Percentiles rank a stretch among this genome's conserved stretches.
Evolutionary conservation across 2,888 invertebrate genomes (phyloP).

Genomic region (Hedya salicella): DNA sequence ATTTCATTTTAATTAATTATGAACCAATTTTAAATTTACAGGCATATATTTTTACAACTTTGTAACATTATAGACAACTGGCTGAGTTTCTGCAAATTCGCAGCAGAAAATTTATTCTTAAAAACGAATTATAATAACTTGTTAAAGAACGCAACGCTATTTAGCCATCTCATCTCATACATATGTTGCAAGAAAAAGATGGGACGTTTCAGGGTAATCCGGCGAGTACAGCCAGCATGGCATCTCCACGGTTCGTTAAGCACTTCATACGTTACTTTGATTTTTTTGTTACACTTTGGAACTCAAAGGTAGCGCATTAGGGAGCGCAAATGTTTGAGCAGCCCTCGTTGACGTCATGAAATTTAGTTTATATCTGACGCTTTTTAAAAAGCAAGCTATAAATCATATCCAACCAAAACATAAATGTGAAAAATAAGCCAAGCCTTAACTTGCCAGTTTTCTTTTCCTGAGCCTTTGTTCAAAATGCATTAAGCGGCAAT

Average conservation of each 20-base stretch:
- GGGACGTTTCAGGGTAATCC: not conserved
- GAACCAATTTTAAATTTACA: no score
- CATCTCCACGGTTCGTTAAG: constrained; percentile 34
- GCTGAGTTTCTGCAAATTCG: no score
- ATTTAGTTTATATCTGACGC: not conserved
- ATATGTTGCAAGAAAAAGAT: not conserved
- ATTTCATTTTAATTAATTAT: no score
- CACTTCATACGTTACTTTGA: constrained; percentile 31
- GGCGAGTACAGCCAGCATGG: not conserved
- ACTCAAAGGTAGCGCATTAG: constrained; percentile 33
- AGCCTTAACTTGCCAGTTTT: no score
- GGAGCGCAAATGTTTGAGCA: constrained; percentile 37
- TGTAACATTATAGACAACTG: no score
- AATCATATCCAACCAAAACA: no score
- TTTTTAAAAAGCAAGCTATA: not conserved
- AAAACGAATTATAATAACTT: not conserved
- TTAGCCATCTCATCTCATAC: not conserved
- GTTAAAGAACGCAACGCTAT: not conserved
- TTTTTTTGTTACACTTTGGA: constrained; percentile 28
- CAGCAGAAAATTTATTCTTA: no score
- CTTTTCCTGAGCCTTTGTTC: no score
- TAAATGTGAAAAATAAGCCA: no score
- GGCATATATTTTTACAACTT: no score
- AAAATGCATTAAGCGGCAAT: no score
- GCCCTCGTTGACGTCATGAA: constrained; percentile 12